phyloP scores from a whole-genome alignment of 1,140 invertebrate genomes.

The Notospermus geniculatus region DNA sequence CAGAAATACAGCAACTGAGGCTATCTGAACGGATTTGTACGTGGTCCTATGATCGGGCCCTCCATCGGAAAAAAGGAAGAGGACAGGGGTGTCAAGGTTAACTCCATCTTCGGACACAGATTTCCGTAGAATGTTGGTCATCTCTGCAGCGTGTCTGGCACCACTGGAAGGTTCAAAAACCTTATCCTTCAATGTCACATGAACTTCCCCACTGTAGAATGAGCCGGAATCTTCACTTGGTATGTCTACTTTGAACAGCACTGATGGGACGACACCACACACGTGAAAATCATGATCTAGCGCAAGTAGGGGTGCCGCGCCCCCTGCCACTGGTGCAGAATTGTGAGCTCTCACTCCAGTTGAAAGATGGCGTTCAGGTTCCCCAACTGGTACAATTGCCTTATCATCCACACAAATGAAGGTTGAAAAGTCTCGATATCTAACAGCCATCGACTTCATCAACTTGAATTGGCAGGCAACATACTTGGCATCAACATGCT shows the following conservation, averaged over 20 bases:
- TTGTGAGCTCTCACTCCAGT: background rate
- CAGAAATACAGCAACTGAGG: conserved; percentile 13
- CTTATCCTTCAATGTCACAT: background rate
- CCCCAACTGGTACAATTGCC: background rate
- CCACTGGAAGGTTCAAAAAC: conserved; percentile 22
- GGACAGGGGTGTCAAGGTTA: background rate
- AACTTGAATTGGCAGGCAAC: no score
- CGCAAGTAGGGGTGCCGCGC: background rate
- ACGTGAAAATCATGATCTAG: background rate
- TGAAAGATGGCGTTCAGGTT: background rate
- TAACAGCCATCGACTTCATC: background rate
- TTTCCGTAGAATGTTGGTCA: conserved; percentile 10
- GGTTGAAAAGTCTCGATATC: background rate
- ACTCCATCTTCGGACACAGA: background rate
- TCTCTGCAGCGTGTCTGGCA: conserved; percentile 19
- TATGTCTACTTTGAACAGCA: background rate
- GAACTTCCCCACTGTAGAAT: background rate
- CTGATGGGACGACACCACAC: background rate
- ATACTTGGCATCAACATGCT: background rate
- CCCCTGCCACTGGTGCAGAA: background rate
- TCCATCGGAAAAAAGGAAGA: conserved; percentile 21
- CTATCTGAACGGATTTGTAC: conserved; percentile 17
- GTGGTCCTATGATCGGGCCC: conserved; percentile 23
- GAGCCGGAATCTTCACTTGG: background rate
- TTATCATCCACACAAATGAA: background rate